These are phyloP conservation scores for Coccyzus lansbergi DNA, from an alignment of 2,797 vertebrate genomes.

Conservation along the genomic window DNA sequence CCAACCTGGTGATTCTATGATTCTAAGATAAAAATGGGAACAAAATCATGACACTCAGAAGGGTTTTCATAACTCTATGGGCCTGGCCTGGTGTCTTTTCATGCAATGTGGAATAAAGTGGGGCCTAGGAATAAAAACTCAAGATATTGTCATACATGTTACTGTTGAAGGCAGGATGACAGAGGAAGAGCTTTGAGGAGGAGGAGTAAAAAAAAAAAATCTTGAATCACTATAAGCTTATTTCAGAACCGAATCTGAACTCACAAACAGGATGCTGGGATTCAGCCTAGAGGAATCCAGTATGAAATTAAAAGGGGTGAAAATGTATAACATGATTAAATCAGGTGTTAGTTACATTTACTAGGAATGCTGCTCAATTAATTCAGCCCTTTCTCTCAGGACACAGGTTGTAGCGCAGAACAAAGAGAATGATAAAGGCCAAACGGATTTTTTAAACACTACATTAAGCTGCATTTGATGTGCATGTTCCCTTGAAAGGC, in stretches of 20 bases:
- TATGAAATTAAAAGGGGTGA: neutral
- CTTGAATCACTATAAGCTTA: neutral
- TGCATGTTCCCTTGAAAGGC: neutral
- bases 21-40: neutral
- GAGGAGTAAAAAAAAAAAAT: neutral
- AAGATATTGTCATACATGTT: neutral
- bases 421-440: neutral
- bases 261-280: neutral
- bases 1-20: too few relatives aligned
- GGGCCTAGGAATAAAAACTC: neutral
- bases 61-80: neutral
- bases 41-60: neutral
- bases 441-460: neutral
- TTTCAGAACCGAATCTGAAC: neutral
- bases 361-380: neutral
- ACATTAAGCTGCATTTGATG: neutral
- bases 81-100: neutral
- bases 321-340: neutral
- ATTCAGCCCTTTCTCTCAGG: neutral
- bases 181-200: neutral
- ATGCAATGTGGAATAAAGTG: neutral
- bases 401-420: neutral
- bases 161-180: neutral
- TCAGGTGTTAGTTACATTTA: neutral
- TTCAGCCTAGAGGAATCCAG: neutral